These are phyloP conservation scores for Tinamus major DNA, from an alignment of 2,797 vertebrate genomes.

Conservation along the genomic window DNA sequence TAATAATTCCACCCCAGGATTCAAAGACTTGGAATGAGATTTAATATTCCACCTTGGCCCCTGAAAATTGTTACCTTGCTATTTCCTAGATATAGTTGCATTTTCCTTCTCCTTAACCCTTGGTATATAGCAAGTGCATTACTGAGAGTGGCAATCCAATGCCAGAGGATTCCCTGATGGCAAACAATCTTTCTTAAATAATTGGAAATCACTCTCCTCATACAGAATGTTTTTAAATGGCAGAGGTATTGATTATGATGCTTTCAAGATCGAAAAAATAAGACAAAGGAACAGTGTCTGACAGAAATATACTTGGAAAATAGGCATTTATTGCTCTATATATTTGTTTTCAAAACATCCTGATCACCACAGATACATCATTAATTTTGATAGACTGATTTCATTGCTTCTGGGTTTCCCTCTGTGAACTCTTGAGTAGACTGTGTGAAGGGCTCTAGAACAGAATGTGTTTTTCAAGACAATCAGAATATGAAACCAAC, in stretches of 20 bases:
- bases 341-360: slow-evolving; percentile 23
- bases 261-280: background rate
- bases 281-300: background rate
- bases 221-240: background rate
- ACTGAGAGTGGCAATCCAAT: background rate
- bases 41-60: background rate
- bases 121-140: background rate
- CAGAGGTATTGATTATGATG: slow-evolving; percentile 21
- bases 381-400: background rate
- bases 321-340: background rate
- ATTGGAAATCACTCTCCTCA: background rate
- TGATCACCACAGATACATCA: background rate
- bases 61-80: slow-evolving; percentile 23
- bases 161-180: background rate
- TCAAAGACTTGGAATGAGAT: background rate
- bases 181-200: slow-evolving; percentile 7
- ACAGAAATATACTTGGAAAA: background rate
- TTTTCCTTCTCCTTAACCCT: slow-evolving; percentile 3
- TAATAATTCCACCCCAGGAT: background rate
- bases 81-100: background rate
- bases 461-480: background rate
- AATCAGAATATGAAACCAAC: background rate
- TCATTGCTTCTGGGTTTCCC: background rate
- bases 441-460: background rate
- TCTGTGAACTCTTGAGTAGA: background rate